phyloP scores from a whole-genome alignment of 2,797 vertebrate species.

The Rhinophrynus dorsalis region DNA sequence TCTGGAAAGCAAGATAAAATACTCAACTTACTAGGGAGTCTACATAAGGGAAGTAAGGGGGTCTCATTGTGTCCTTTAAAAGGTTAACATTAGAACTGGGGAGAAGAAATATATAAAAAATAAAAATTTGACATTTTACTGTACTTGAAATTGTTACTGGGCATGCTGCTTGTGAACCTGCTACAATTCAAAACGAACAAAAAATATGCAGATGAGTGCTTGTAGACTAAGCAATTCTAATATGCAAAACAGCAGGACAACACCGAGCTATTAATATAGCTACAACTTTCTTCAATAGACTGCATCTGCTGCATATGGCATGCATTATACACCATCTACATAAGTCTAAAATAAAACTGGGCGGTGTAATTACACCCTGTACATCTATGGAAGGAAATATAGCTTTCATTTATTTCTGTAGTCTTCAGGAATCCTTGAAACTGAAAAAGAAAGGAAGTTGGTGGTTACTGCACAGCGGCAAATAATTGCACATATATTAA shows the following conservation, averaged over 20 bases:
- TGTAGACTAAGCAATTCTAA: too few species aligned
- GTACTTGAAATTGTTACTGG: too few species aligned
- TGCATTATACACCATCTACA: neutral
- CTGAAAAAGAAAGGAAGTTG: slow-evolving; percentile 19
- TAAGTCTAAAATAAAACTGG: neutral
- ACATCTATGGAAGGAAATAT: neutral
- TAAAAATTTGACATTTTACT: too few species aligned
- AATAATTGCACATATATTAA: neutral
- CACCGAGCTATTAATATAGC: too few species aligned
- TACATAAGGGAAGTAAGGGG: too few species aligned
- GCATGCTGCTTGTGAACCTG: too few species aligned
- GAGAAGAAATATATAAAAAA: neutral
- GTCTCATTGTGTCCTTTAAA: too few species aligned
- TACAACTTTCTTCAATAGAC: too few species aligned
- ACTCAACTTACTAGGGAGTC: neutral
- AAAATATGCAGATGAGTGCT: neutral
- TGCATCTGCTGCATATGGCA: neutral
- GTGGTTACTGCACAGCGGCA: neutral
- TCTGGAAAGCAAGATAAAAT: neutral
- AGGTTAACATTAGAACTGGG: too few species aligned
- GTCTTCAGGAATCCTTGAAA: slow-evolving; percentile 26
- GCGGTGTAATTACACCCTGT: neutral
- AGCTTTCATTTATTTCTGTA: slow-evolving; percentile 11
- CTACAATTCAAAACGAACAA: neutral
- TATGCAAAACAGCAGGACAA: neutral